A percentile compares a stretch with the other conserved stretches of the same genome.
Evolutionary conservation across 2,888 invertebrate species (phyloP).

Genomic region (Andrena trimmerana): DNA sequence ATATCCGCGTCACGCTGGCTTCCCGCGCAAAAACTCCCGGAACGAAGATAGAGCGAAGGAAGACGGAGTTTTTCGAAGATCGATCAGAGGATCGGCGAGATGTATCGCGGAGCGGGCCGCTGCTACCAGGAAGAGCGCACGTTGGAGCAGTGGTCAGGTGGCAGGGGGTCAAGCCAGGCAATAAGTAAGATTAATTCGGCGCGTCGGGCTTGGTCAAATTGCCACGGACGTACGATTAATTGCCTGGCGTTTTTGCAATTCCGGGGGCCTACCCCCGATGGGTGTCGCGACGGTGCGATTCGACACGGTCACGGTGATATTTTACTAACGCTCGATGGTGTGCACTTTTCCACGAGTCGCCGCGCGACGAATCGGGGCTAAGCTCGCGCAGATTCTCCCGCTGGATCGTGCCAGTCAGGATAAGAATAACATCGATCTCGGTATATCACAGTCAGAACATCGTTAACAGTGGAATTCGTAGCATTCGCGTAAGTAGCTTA

Average conservation of each 20-base stretch:
- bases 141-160: conserved; percentile 22
- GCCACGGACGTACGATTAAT: conserved; percentile 25
- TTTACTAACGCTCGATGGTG: background rate
- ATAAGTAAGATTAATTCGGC: conserved; percentile 64
- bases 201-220: conserved; percentile 39
- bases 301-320: conserved; percentile 15
- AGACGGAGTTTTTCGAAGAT: conserved; percentile 7
- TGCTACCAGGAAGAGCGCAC: conserved; percentile 32
- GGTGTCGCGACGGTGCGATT: conserved; percentile 1
- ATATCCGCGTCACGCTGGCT: conserved; percentile 18
- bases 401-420: background rate
- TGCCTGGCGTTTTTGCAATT: conserved; percentile 15
- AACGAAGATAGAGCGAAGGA: conserved; percentile 8
- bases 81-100: conserved; percentile 23
- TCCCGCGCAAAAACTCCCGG: background rate
- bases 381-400: background rate
- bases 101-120: background rate
- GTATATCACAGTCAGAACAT: background rate
- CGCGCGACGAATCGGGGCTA: background rate
- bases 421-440: background rate
- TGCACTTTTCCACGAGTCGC: background rate
- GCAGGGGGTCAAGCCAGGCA: conserved; percentile 49
- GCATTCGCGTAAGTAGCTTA: background rate
- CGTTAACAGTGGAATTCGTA: background rate
- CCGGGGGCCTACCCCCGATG: background rate